phyloP scores from a whole-genome alignment of 2,113 vertebrate species.

The Gymnorhina tibicen region DNA sequence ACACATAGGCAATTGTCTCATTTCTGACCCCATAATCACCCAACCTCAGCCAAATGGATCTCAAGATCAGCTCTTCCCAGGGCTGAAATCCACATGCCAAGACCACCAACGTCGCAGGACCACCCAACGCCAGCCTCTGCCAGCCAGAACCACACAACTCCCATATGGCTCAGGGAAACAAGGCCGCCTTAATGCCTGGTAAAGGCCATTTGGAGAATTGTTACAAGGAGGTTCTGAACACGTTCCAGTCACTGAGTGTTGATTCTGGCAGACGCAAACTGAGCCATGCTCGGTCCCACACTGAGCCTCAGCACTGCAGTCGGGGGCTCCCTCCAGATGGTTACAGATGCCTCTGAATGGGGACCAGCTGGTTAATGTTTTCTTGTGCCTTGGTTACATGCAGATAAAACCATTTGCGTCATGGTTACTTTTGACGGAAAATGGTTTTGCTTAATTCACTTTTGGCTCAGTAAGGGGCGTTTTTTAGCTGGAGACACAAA shows the following conservation, averaged over 20 bases:
- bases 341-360: constrained; percentile 50
- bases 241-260: constrained; percentile 52
- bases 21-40: not conserved
- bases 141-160: not conserved
- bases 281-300: constrained; percentile 11
- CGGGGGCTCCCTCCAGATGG: constrained; percentile 52
- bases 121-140: constrained; percentile 2
- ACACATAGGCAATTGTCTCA: not conserved
- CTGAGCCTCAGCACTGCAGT: not conserved
- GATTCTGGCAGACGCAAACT: constrained; percentile 39
- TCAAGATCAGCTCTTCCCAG: not conserved
- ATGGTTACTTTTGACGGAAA: constrained; percentile 14
- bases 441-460: not conserved
- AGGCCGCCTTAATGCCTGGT: not conserved
- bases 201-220: constrained; percentile 24
- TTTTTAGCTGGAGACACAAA: constrained; percentile 15
- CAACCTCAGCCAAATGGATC: not conserved
- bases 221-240: constrained; percentile 33
- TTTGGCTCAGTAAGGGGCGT: not conserved
- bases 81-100: not conserved
- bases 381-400: constrained; percentile 54
- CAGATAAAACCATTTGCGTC: constrained; percentile 36
- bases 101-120: not conserved
- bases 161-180: not conserved
- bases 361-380: constrained; percentile 62